Evolutionary conservation across 2,888 invertebrate species (phyloP), one percentile per base, ranked within the genome.

Genomic region (Hirtodrosophila cameraria): DNA sequence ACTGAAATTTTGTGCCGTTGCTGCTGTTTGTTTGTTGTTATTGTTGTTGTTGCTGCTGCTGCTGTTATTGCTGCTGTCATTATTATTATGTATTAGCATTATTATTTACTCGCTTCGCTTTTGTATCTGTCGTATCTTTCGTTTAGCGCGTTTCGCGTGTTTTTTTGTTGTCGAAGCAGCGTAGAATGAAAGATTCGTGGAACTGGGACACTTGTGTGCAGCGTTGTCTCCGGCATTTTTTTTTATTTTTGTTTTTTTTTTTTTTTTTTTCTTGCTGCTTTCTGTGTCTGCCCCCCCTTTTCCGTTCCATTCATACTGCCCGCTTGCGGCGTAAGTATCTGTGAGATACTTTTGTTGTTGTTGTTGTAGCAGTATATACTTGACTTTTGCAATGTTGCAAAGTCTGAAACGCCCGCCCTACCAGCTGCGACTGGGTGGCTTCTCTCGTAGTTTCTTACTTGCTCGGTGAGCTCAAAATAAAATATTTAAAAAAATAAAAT

Each of bases 201-300:
- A 89, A 89, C 68, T 89, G 88, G 90, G 89, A 88, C 89, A 89
- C 90, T 89, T 90, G 90, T 90, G 89, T 89, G 90, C 90, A 90
- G 75, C 76, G 63, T n/a, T 71, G 60, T 69, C 64, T 70, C 59
- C 72, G 68, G n/a, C n/a, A n/a, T n/a, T 54, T 46, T 45, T 30
- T 53, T 60, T 33, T 50, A 38, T 61, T 25, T 46, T 43, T n/a
- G n/a, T n/a, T n/a, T n/a, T 15, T 73, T 64, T 75, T 49, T 54
- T 46, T 45, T 30, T 53, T 60, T 33, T 50, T 42, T 61, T 25
- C 49, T 43, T 52, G 35, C 20, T 39, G 48, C 59, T 62, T 45
- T 23, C 12, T 4, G 38, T 52, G 48, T 46, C 33, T 49, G 61
- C 49, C 60, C 25, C 7, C 5, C 8, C 49, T 13, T 5, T 6